These are phyloP conservation scores for Parelbella ahira DNA, from an alignment of 2,888 invertebrate species.

Conservation along the genomic window DNA sequence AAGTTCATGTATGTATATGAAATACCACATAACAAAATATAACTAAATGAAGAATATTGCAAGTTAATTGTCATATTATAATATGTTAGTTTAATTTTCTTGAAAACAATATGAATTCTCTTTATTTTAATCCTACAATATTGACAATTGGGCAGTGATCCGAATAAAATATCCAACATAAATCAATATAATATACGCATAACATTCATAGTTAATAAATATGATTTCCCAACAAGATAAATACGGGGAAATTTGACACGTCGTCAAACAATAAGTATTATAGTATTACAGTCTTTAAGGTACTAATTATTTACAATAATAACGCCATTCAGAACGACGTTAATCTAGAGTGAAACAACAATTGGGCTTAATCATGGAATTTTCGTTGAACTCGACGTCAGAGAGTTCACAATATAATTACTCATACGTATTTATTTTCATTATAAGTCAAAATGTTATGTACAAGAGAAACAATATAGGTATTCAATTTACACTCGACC, in stretches of 20 bases:
- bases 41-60: too few relatives aligned
- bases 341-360: slow-evolving; percentile 37
- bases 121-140: too few relatives aligned
- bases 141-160: slow-evolving; percentile 12
- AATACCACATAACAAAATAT: too few relatives aligned
- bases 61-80: too few relatives aligned
- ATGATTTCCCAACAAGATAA: slow-evolving; percentile 23
- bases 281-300: slow-evolving; percentile 73
- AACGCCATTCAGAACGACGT: slow-evolving; percentile 62
- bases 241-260: slow-evolving; percentile 31
- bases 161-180: slow-evolving; percentile 5
- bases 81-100: too few relatives aligned
- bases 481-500: slow-evolving; percentile 25
- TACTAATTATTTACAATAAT: slow-evolving; percentile 68
- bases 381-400: slow-evolving; percentile 5
- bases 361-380: slow-evolving; percentile 18
- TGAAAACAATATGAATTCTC: too few relatives aligned
- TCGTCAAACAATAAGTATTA: slow-evolving; percentile 28
- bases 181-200: slow-evolving; percentile 13
- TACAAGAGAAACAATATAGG: slow-evolving; percentile 29
- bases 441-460: slow-evolving; percentile 25
- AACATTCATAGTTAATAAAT: slow-evolving; percentile 15
- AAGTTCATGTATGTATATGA: too few relatives aligned
- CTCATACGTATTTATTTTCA: slow-evolving; percentile 6
- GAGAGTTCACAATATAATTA: slow-evolving; percentile 3